These are phyloP conservation scores for Ptychochromis oligacanthus DNA, from an alignment of 2,113 vertebrate species.

Conservation along the genomic window DNA sequence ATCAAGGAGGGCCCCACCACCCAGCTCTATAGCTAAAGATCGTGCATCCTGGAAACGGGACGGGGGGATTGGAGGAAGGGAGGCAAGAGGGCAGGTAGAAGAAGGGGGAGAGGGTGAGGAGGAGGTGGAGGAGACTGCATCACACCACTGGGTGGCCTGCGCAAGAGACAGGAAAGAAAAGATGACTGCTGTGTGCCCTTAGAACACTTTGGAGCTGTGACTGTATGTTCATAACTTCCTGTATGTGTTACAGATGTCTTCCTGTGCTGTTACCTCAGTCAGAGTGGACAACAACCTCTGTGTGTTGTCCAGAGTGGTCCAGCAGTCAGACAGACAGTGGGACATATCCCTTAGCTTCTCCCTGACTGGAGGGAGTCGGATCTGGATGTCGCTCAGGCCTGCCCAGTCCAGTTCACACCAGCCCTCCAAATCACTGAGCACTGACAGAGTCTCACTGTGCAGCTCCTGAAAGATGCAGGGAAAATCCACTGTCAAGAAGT, in stretches of 20 bases:
- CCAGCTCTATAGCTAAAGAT: conserved; percentile 84
- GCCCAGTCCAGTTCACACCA: conserved; percentile 80
- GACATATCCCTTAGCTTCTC: conserved; percentile 81
- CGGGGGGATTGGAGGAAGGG: conserved; percentile 80
- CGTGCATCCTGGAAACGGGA: conserved; percentile 88
- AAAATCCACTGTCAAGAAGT: conserved; percentile 13
- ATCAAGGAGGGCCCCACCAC: conserved; percentile 80
- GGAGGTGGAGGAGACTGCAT: conserved; percentile 77
- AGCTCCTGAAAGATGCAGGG: conserved; percentile 70
- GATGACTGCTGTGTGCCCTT: neutral
- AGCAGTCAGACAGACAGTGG: conserved; percentile 84
- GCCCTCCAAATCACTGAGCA: conserved; percentile 75
- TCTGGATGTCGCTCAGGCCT: conserved; percentile 75
- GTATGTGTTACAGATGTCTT: neutral
- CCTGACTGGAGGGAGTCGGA: conserved; percentile 77
- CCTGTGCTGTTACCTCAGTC: conserved; percentile 73
- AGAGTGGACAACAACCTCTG: conserved; percentile 86
- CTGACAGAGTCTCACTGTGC: conserved; percentile 75
- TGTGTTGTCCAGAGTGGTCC: conserved; percentile 84
- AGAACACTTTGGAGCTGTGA: neutral
- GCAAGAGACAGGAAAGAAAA: neutral
- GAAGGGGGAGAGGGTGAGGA: conserved; percentile 55
- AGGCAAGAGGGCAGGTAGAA: conserved; percentile 71
- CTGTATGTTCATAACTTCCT: neutral
- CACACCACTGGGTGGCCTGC: conserved; percentile 86